Evolutionary conservation across 1,140 invertebrate species (phyloP).

Genomic region (Muscidifurax raptorellus): DNA sequence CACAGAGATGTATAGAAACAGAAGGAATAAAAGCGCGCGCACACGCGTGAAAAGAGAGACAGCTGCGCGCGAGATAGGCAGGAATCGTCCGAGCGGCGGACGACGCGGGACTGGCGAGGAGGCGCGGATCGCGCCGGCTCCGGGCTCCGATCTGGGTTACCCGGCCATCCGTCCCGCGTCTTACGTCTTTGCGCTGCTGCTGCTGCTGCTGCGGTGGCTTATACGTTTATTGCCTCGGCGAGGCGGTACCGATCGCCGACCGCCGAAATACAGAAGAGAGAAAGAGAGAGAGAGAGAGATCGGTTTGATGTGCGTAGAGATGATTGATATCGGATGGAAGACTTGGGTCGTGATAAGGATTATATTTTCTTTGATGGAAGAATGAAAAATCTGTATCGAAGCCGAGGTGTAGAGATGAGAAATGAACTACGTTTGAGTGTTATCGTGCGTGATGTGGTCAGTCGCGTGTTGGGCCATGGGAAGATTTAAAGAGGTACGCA

Average conservation of each 20-base stretch:
- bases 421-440: no score
- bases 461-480: no score
- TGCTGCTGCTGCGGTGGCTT: background rate
- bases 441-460: no score
- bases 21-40: background rate
- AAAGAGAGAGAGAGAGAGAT: background rate
- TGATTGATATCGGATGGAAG: background rate
- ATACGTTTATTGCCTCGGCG: slow-evolving; percentile 3
- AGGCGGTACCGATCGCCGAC: background rate
- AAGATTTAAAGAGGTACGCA: no score
- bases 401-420: no score
- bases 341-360: no score
- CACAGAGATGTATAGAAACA: background rate
- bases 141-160: slow-evolving; percentile 74
- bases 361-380: no score
- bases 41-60: background rate
- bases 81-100: slow-evolving; percentile 66
- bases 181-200: slow-evolving; percentile 56
- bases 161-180: slow-evolving; percentile 72
- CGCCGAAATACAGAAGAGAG: background rate
- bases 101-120: slow-evolving; percentile 66
- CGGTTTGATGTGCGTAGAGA: background rate
- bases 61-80: background rate
- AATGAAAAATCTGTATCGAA: no score
- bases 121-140: slow-evolving; percentile 29